Base-by-base conservation (phyloP, 2,888 invertebrate genomes). In the Euclidia mi region DNA sequence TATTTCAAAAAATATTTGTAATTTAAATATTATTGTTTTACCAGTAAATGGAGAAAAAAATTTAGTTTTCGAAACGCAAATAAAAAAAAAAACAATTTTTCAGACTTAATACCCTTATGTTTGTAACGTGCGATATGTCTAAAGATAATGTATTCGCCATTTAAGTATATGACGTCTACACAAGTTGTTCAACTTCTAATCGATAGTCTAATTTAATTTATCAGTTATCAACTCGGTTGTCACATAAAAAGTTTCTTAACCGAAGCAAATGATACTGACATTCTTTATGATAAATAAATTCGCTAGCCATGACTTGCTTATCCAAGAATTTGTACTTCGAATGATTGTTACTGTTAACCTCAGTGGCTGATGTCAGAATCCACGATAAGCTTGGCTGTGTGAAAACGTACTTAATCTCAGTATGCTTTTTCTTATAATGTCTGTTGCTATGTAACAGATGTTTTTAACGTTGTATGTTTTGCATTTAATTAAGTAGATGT, bases 261-360 rank as follows among this genome's bases (percentile, higher is more conserved):
- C 40, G 17, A 57, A 49, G 52, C 62, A 58, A 41, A 29, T 11
- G 28, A 17, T 25, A 18, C 37, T 57, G 10, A 6, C 15, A 47
- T 50, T 41, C 20, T 38, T 10, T 31, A 28, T 17, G 38, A 50
- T 55, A 56, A 49, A 55, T 58, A 50, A 59, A 58, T 56, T 67
- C 29, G 49, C 49, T 44, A 51, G 60, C 51, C 56, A 47, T 68
- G 64, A 64, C 65, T 59, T 65, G 65, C 49, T 68, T 68, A 71
- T 63, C 59, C 59, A 25, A 61, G 43, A 60, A 73, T 65, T 56
- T 49, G 65, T 63, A 66, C 45, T 64, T 60, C 51, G 48, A 45
- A 58, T 65, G 48, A 65, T 70, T 75, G 68, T 55, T 58, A 62
- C 56, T 63, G 56, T 63, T 74, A 73, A 76, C 73, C 79, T 66